phyloP scores from a whole-genome alignment of 2,113 vertebrate genomes.

The Pampusana beccarii region DNA sequence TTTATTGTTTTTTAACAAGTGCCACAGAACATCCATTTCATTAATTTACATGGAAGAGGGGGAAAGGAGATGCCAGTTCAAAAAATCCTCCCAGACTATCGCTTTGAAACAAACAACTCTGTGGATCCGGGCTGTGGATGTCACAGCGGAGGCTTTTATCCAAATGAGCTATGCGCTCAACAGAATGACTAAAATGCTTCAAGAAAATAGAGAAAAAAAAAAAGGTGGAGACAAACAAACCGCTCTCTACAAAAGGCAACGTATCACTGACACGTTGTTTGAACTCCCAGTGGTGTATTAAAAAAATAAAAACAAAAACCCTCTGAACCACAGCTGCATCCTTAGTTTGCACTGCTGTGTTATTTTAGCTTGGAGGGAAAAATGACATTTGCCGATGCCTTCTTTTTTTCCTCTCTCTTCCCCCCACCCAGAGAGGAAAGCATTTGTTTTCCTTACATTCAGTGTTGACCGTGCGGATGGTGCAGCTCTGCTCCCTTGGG shows the following conservation, averaged over 20 bases:
- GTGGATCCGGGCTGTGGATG: constrained; percentile 2
- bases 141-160: constrained; percentile 67
- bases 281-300: constrained; percentile 56
- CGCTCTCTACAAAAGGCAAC: background rate
- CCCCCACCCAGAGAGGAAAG: background rate
- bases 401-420: background rate
- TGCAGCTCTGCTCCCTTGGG: background rate
- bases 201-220: background rate
- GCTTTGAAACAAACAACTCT: constrained; percentile 52
- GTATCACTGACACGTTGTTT: constrained; percentile 9
- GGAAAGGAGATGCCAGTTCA: background rate
- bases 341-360: constrained; percentile 1
- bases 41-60: background rate
- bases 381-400: background rate
- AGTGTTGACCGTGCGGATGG: background rate
- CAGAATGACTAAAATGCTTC: constrained; percentile 51
- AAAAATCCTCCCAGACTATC: constrained; percentile 57
- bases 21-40: constrained; percentile 48
- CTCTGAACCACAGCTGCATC: constrained; percentile 53
- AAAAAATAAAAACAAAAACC: constrained; percentile 48
- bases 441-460: background rate
- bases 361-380: constrained; percentile 10
- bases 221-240: background rate
- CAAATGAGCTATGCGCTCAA: constrained; percentile 35
- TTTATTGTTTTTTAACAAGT: constrained; percentile 62